Base-by-base conservation (phyloP, 2,113 vertebrate genomes). In the Gasterosteus nipponicus region DNA sequence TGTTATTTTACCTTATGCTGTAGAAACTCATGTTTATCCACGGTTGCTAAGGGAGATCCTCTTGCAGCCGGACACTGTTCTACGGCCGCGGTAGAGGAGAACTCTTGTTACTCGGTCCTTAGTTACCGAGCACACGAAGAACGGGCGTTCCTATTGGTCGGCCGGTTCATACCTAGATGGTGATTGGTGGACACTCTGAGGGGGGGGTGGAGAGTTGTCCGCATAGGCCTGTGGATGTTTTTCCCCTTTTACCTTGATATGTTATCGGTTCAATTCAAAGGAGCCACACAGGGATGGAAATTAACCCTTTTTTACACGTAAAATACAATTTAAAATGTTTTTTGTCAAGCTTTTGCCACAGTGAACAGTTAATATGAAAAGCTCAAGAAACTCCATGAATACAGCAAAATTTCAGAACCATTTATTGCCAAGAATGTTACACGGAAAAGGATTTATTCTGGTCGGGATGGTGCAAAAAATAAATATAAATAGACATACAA, bases 21-120 rank as follows among this genome's bases (percentile, higher is more conserved):
- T 94, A 92, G 86, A 93, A 94, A 93, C 92, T 95, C 94, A 95
- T 95, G 92, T 94, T 94, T 92, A 89, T 92, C 87, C 87, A 51
- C 91, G 84, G 94, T 95, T 95, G 92, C 93, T 92, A 95, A 88
- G 93, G 92, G 79, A 83, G 89, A 70, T 92, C 89, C 86, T 89
- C 90, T 73, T 81, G 85, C 86, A 59, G 85, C 53, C 18, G 53
- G 14, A 38, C 31, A 26, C n/a, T 41, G 86, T 85, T 75, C 87
- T 49, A 78, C 44, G 76, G 73, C 83, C 69, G 77, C 83, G 64
- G 69, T 75, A 38, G 58, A 51, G 62, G 22, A 75, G 63, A 87
- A 80, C 80, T 73, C 35, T 26, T 12, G 85, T 81, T 81, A 64
- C 78, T 65, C 82, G 56, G 53, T 71, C 89, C 90, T 69, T 93